phyloP scores from a whole-genome alignment of 2,797 vertebrate species.

The Cottoperca gobio region DNA sequence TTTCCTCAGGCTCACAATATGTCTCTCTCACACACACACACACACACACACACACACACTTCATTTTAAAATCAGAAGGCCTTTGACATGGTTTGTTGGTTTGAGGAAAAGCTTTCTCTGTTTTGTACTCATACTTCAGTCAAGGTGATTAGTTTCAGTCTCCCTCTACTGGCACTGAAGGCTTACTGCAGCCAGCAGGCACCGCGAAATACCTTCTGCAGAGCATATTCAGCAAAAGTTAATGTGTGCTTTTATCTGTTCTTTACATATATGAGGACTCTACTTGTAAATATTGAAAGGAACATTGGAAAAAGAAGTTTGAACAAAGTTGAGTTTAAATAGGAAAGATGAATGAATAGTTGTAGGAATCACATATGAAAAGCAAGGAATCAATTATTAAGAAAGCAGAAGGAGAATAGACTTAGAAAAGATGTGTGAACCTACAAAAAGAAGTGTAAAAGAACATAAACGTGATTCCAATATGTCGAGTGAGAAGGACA shows the following conservation, averaged over 20 bases:
- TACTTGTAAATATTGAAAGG: not conserved
- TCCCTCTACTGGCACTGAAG: constrained; percentile 75
- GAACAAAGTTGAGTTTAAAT: not conserved
- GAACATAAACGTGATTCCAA: not conserved
- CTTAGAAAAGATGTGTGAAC: not conserved
- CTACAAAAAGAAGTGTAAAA: not conserved
- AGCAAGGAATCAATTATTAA: not conserved
- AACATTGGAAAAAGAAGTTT: not conserved
- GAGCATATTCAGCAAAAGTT: not conserved
- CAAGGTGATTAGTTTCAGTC: constrained; percentile 61
- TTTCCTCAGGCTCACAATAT: constrained; percentile 16
- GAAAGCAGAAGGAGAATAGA: not conserved
- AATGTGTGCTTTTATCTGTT: not conserved
- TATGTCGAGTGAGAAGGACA: not conserved
- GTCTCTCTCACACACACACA: constrained; percentile 5
- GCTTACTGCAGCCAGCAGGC: constrained; percentile 28
- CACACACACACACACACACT: constrained; percentile 14
- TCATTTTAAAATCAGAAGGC: constrained; percentile 25
- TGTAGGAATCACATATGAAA: not conserved
- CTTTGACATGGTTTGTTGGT: constrained; percentile 13
- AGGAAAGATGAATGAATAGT: not conserved
- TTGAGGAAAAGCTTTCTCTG: constrained; percentile 14
- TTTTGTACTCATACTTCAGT: not conserved
- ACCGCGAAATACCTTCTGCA: not conserved
- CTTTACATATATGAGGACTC: not conserved